Base-by-base conservation (phyloP, 2,113 vertebrate genomes). In the Odontesthes bonariensis region DNA sequence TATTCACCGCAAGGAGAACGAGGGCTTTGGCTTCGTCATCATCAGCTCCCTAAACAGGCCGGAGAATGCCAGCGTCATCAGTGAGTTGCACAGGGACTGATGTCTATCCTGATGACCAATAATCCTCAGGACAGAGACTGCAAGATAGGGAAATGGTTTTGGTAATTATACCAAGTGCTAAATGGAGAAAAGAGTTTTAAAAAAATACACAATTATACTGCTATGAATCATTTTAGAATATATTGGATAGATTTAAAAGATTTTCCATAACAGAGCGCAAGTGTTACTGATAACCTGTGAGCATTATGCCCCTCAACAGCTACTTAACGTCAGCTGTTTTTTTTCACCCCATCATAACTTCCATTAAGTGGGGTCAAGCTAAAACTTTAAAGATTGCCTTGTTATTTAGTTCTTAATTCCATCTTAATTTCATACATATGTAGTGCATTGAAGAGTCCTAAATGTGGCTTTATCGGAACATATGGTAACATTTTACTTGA, bases 11-110 rank as follows among this genome's bases (percentile, higher is more conserved):
- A 99, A 99, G 75, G 98, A 99, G 86, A 99, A 97, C 0, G 98
- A 99, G 63, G 98, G 98, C 65, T 99, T 99, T 0, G 98, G 98
- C 74, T 99, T 99, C 6, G 98, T 99, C 69, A 99, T 99, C 95
- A 99, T 99, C 93, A 99, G 97, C 90, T 98, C 98, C 38, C 92
- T 99, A 31, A 99, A 98, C 93, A 95, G 98, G 73, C 98, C 98
- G 0, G 97, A 99, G 69, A 97, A 96, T 5, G 94, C 96, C 52
- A 72, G 97, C 31, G 93, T 97, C 64, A 97, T 98, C 89, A 97
- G 98, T 99, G 87, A 96, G 97, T 95, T 57, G 44, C 32, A 52
- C 13, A 42, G 16, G n/a, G 20, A 46, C 40, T 60, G 14, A 8
- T 11, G 32, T 59, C 52, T 60, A 52, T 69, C 27, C 61, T 57